Base-by-base conservation (phyloP, 2,113 vertebrate genomes). In the Takifugu flavidus region DNA sequence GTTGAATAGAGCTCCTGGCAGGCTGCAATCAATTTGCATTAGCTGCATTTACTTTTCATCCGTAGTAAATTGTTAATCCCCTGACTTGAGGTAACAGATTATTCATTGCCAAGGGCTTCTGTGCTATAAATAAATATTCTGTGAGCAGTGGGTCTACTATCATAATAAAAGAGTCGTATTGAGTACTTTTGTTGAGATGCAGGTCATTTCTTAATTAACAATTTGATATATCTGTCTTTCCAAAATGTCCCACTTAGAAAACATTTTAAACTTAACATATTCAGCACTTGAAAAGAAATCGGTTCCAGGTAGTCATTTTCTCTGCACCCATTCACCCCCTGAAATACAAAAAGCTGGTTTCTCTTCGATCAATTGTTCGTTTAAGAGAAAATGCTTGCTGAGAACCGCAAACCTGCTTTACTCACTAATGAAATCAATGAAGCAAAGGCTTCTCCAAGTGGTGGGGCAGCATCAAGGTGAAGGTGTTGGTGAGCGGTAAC, bases 1-100 rank as follows among this genome's bases (percentile, higher is more conserved):
- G 61, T 52, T 65, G 26, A 44, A 34, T 15, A n/a, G 11, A 27
- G 49, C 43, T 49, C 25, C 39, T 76, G 63, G 68, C 58, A 78
- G 62, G 15, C 63, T 59, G 29, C 53, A 53, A 56, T 46, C 51
- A 12, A 54, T 72, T 62, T 75, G 56, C 71, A 82, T 84, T 84
- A 82, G 27, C 69, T 73, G 56, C 68, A 77, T 82, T 77, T 55
- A 86, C 49, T 76, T 81, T 67, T 72, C 74, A 74, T 60, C 54
- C 59, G 46, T 74, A 53, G 74, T 72, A 65, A 74, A 76, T 81
- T 79, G 55, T 62, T 79, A 72, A 75, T 82, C 65, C 65, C 74
- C 67, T 83, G 52, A 77, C 58, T 39, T n/a, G 47, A 70, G 65
- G 55, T 31, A 15, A 25, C 45, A 62, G 58, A 85, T 83, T 72